Percentiles rank a stretch among this genome's conserved stretches.
phyloP scores from a whole-genome alignment of 2,113 vertebrate species.

The Candoia aspera region DNA sequence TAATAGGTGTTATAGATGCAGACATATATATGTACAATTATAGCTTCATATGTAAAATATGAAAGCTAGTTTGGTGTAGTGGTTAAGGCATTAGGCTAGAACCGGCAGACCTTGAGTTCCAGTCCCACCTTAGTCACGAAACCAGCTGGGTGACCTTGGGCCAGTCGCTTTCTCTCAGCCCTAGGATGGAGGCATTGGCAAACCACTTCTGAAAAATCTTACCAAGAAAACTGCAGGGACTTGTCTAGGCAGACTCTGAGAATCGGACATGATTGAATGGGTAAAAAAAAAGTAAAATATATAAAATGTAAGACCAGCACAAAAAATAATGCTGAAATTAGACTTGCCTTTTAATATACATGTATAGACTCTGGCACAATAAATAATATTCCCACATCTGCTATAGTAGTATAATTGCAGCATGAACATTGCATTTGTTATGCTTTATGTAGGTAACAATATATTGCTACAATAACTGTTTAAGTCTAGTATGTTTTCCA shows the following conservation, averaged over 20 bases:
- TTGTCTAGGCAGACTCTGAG: too few species aligned
- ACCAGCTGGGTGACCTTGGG: too few species aligned
- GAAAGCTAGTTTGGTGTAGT: too few species aligned
- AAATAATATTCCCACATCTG: not conserved
- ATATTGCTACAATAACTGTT: not conserved
- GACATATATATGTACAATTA: not conserved
- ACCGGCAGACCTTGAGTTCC: too few species aligned
- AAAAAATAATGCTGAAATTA: not conserved
- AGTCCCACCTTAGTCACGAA: too few species aligned
- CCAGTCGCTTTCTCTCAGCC: too few species aligned
- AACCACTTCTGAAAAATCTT: too few species aligned
- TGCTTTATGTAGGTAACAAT: not conserved
- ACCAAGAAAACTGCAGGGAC: too few species aligned
- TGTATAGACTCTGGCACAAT: not conserved
- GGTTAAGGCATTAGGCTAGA: too few species aligned
- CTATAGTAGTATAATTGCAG: not conserved
- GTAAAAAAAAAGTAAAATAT: too few species aligned
- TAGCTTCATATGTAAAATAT: not conserved
- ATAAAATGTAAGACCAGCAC: not conserved
- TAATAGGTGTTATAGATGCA: not conserved
- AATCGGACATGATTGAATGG: too few species aligned
- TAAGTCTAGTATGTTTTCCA: not conserved
- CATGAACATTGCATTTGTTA: not conserved
- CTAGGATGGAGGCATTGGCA: too few species aligned
- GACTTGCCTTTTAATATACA: not conserved